phyloP scores from a whole-genome alignment of 1,140 invertebrate species.

The Pissodes strobi region DNA sequence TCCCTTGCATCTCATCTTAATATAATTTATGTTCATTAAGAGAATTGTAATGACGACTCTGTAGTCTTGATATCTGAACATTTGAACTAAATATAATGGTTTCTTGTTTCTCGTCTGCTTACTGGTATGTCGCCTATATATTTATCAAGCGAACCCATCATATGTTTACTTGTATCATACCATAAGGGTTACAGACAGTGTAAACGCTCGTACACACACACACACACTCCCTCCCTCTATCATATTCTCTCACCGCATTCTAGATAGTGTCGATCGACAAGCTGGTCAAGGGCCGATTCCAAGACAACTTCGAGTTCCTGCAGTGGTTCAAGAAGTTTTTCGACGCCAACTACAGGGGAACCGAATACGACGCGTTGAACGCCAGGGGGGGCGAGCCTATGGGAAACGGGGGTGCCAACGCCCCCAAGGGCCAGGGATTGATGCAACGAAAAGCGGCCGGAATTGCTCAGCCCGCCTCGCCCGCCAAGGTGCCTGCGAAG shows the following conservation, averaged over 20 bases:
- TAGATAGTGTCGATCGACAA: constrained; percentile 87
- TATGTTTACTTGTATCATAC: background rate
- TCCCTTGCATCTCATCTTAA: too few species aligned
- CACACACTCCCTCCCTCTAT: constrained; percentile 1
- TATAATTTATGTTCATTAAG: too few species aligned
- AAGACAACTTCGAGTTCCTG: constrained; percentile 99
- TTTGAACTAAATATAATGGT: too few species aligned
- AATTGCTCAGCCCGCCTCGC: constrained; percentile 45
- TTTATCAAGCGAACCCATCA: background rate
- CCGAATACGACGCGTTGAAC: constrained; percentile 87
- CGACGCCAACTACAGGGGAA: constrained; percentile 94
- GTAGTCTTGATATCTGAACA: too few species aligned
- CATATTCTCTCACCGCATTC: constrained; percentile 22
- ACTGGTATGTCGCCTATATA: background rate
- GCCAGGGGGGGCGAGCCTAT: constrained; percentile 83
- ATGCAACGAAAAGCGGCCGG: constrained; percentile 55
- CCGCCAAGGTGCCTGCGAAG: constrained; percentile 49
- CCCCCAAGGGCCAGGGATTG: constrained; percentile 60
- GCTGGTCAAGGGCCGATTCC: constrained; percentile 92
- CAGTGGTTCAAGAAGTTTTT: constrained; percentile 99
- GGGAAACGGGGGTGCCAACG: constrained; percentile 69
- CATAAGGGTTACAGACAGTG: background rate
- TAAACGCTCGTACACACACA: too few species aligned
- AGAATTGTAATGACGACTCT: too few species aligned
- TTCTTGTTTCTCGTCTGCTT: background rate